These are phyloP conservation scores for Pollenia amentaria DNA, from an alignment of 2,888 invertebrate genomes.

Conservation along the genomic window DNA sequence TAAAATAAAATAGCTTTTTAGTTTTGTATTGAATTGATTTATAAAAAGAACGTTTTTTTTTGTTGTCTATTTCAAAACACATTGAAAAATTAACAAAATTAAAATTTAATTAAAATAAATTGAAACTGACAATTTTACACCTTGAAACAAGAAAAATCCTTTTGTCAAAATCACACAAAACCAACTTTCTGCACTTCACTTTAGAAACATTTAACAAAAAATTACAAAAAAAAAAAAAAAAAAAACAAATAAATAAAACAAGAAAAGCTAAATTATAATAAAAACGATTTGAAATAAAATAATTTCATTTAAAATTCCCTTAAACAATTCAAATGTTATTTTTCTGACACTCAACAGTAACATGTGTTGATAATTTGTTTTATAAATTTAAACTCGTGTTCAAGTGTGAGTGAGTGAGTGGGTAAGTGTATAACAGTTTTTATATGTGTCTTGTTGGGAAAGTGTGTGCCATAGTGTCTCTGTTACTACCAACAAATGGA, in stretches of 20 bases:
- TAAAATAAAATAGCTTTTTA: no score
- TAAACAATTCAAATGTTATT: slow-evolving; percentile 56
- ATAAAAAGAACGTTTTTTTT: neutral
- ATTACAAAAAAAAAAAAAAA: neutral
- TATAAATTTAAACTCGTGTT: slow-evolving; percentile 23
- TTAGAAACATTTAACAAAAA: neutral
- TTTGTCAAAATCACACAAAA: slow-evolving; percentile 31
- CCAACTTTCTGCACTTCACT: slow-evolving; percentile 41
- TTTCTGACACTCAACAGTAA: slow-evolving; percentile 63
- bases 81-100: neutral
- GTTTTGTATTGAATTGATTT: no score
- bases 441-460: neutral
- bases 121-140: no score
- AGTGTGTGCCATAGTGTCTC: neutral
- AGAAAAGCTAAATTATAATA: neutral
- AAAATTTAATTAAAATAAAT: neutral
- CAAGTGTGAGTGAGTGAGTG: neutral
- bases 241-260: neutral
- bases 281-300: slow-evolving; percentile 8
- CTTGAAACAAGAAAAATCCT: neutral
- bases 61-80: neutral
- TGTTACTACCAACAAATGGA: slow-evolving; percentile 19
- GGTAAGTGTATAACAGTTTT: neutral
- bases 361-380: slow-evolving; percentile 72
- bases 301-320: slow-evolving; percentile 55